phyloP scores from a whole-genome alignment of 2,113 vertebrate species.

The Urocitellus parryii region DNA sequence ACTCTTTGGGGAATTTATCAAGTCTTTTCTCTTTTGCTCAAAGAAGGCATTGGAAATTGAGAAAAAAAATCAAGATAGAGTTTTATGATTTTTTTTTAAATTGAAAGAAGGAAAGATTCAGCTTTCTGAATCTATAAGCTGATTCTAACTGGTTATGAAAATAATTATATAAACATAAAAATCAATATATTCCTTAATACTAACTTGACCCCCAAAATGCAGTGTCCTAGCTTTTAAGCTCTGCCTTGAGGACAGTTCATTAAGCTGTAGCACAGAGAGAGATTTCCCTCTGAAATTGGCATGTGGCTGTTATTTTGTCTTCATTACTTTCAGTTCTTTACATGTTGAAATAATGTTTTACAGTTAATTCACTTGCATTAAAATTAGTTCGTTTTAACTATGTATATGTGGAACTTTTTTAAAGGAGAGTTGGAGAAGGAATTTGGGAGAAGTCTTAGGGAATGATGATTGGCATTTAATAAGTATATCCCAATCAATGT shows the following conservation, averaged over 20 bases:
- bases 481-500: neutral
- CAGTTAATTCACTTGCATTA: slow-evolving; percentile 42
- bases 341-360: neutral
- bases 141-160: neutral
- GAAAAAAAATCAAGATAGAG: neutral
- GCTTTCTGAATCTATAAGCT: neutral
- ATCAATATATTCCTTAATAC: neutral
- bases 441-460: neutral
- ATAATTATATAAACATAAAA: slow-evolving; percentile 47
- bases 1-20: slow-evolving; percentile 21
- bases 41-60: neutral
- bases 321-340: slow-evolving; percentile 17
- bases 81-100: neutral
- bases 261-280: neutral
- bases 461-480: neutral
- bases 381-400: slow-evolving; percentile 14
- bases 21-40: neutral
- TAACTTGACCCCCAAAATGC: neutral
- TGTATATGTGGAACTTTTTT: neutral
- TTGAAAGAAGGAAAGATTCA: neutral
- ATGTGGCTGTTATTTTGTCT: neutral
- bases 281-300: slow-evolving; percentile 21
- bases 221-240: neutral
- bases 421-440: neutral
- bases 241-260: slow-evolving; percentile 2